Percentiles rank a stretch among this genome's conserved stretches.
Conservation (phyloP, 2,113 vertebrate genomes). For the Pluvialis apricaria region DNA sequence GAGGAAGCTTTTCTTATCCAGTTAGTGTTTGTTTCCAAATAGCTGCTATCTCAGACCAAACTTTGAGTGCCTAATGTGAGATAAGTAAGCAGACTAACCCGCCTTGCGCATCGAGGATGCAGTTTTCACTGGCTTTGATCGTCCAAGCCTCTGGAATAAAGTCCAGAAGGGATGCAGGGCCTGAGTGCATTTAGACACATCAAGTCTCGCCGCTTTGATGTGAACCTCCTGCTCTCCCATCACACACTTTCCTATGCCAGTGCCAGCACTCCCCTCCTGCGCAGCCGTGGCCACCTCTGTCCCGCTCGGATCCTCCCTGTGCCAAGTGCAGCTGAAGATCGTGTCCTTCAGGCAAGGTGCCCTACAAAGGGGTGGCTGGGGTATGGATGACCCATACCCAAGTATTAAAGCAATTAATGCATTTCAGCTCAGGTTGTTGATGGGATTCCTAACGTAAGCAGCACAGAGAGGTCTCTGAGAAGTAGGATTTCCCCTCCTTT, state of each 20-base stretch:
- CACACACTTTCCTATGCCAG: neutral
- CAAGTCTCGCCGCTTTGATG: neutral
- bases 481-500: neutral
- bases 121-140: neutral
- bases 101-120: neutral
- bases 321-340: neutral
- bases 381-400: neutral
- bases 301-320: neutral
- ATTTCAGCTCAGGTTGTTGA: neutral
- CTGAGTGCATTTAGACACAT: neutral
- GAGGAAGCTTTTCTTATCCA: neutral
- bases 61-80: neutral
- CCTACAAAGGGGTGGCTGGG: neutral
- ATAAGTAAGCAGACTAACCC: neutral
- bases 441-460: neutral
- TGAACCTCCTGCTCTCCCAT: neutral
- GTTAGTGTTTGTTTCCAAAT: neutral
- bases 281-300: neutral
- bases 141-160: neutral
- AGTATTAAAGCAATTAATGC: neutral
- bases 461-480: neutral
- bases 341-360: neutral
- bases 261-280: accelerated
- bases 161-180: neutral
- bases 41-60: neutral